A percentile compares a stretch with the other conserved stretches of the same genome.
These are phyloP conservation scores for Colaptes auratus DNA, from an alignment of 2,113 vertebrate species.

Conservation along the genomic window DNA sequence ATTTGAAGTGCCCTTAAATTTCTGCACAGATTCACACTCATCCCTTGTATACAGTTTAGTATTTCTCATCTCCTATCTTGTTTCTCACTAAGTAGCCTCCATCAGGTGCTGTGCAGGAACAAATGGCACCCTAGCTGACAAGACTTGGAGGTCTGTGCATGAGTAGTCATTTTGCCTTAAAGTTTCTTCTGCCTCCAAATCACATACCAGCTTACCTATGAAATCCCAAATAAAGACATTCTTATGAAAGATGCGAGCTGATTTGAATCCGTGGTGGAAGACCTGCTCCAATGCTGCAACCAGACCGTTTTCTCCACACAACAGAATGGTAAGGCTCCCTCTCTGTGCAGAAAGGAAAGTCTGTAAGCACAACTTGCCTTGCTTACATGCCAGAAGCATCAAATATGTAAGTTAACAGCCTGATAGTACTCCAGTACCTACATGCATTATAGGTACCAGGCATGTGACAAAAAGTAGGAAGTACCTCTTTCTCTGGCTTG, in stretches of 20 bases:
- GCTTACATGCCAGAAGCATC: neutral
- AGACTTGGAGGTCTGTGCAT: fast-evolving
- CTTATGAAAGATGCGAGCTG: constrained; percentile 92
- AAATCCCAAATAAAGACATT: constrained; percentile 98
- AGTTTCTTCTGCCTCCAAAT: neutral
- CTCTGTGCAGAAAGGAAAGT: constrained; percentile 76
- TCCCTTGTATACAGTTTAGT: neutral
- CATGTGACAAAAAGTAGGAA: neutral
- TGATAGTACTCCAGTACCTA: neutral
- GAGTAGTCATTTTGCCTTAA: neutral
- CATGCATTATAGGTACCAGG: neutral
- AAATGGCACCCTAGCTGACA: neutral
- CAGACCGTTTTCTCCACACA: constrained; percentile 93
- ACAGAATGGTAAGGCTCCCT: constrained; percentile 89
- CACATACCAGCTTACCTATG: constrained; percentile 81
- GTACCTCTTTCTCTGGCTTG: constrained; percentile 98
- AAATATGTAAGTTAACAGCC: neutral
- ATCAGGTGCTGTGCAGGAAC: neutral
- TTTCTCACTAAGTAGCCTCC: neutral
- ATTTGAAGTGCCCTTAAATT: neutral
- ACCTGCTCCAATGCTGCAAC: constrained; percentile 92
- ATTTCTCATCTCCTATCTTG: neutral
- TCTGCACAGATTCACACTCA: neutral
- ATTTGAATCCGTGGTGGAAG: constrained; percentile 93
- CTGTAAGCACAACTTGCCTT: neutral